Conservation (phyloP, 2,888 invertebrate species). For the Ochropleura leucogaster region DNA sequence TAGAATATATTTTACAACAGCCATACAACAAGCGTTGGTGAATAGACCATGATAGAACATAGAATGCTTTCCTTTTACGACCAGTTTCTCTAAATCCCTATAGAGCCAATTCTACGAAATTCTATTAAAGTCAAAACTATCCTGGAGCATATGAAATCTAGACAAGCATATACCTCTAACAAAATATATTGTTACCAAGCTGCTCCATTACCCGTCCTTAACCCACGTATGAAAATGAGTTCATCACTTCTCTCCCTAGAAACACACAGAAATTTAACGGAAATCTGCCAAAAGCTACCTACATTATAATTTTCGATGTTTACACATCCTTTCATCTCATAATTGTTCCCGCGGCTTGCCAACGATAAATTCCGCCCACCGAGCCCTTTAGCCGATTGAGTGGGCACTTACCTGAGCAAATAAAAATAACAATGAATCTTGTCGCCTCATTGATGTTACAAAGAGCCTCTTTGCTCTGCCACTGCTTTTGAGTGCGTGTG, state of each 20-base stretch:
- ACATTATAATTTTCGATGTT: constrained; percentile 46
- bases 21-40: neutral
- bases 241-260: neutral
- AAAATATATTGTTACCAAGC: neutral
- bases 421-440: constrained; percentile 63
- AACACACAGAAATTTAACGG: neutral
- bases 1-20: neutral
- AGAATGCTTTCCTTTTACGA: neutral
- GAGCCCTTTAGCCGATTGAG: constrained; percentile 55
- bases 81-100: neutral
- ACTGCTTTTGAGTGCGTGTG: constrained; percentile 3
- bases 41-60: neutral
- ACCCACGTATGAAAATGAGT: neutral
- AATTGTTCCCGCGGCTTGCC: constrained; percentile 52
- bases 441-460: constrained; percentile 50
- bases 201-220: neutral
- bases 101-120: neutral
- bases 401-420: constrained; percentile 59
- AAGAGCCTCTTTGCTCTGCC: constrained; percentile 20
- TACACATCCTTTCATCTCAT: constrained; percentile 55
- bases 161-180: neutral
- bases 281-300: constrained; percentile 19
- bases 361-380: constrained; percentile 46
- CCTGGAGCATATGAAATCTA: neutral
- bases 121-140: neutral